Percentiles rank a stretch among this genome's conserved stretches.
These are phyloP conservation scores for Bombus huntii DNA, from an alignment of 1,140 invertebrate genomes.

Conservation along the genomic window DNA sequence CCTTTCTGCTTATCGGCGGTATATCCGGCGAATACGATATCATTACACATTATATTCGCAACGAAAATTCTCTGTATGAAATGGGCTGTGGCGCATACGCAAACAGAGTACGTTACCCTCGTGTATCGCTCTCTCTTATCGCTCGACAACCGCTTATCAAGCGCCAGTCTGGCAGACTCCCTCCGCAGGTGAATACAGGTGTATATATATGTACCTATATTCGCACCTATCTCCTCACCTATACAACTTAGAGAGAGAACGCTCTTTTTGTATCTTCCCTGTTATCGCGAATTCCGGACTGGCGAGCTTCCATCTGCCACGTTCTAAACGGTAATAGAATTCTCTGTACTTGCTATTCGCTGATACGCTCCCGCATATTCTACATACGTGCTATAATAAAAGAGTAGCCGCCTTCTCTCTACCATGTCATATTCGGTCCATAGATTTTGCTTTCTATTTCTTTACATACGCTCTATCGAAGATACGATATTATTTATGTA, in stretches of 20 bases:
- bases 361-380: slow-evolving; percentile 42
- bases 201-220: slow-evolving; percentile 47
- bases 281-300: slow-evolving; percentile 68
- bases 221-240: slow-evolving; percentile 38
- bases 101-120: slow-evolving; percentile 69
- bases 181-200: slow-evolving; percentile 69
- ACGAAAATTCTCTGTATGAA: slow-evolving; percentile 40
- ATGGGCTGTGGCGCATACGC: slow-evolving; percentile 43
- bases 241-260: slow-evolving; percentile 54
- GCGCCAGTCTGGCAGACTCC: slow-evolving; percentile 71
- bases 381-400: slow-evolving; percentile 20
- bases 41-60: slow-evolving; percentile 23
- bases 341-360: slow-evolving; percentile 47
- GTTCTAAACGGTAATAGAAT: slow-evolving; percentile 65
- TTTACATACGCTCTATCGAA: not conserved
- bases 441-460: not conserved
- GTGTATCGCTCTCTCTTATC: slow-evolving; percentile 67
- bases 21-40: not conserved
- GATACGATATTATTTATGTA: not conserved
- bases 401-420: slow-evolving; percentile 29
- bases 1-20: slow-evolving; percentile 40
- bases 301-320: slow-evolving; percentile 56
- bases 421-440: not conserved
- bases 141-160: slow-evolving; percentile 72
- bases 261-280: slow-evolving; percentile 59